Percentiles rank a stretch among this genome's conserved stretches.
Evolutionary conservation across 2,113 vertebrate genomes (phyloP).

Genomic region (Pterocles orientalis): DNA sequence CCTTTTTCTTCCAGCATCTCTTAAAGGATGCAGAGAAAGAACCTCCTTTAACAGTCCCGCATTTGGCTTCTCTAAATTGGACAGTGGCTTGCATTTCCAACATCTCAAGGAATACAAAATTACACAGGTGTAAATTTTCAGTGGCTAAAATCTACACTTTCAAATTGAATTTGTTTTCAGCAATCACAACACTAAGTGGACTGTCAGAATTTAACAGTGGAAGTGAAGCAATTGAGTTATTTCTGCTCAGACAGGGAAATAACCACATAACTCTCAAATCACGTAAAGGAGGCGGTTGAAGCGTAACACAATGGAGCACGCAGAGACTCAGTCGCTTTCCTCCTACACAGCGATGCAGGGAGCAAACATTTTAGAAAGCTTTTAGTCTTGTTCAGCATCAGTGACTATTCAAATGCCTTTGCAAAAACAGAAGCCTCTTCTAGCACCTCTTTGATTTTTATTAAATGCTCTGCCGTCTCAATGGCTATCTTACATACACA

Average conservation of each 20-base stretch:
- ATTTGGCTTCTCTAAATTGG: conserved; percentile 10
- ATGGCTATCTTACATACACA: not conserved
- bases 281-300: not conserved
- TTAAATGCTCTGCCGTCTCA: not conserved
- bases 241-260: conserved; percentile 5
- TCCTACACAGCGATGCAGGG: not conserved
- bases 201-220: not conserved
- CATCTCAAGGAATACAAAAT: conserved; percentile 57
- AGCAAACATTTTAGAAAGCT: not conserved
- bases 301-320: not conserved
- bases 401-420: not conserved
- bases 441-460: not conserved
- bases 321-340: not conserved
- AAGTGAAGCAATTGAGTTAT: conserved; percentile 9
- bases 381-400: not conserved
- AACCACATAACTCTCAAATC: not conserved
- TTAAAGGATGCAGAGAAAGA: not conserved
- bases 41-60: not conserved
- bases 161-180: not conserved
- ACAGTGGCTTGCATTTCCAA: conserved; percentile 66
- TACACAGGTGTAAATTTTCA: not conserved
- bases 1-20: not conserved
- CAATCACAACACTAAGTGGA: not conserved
- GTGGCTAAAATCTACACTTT: not conserved
- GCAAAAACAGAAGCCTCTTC: not conserved